Conservation (phyloP, 1,140 invertebrate species). For the Adelges cooleyi region DNA sequence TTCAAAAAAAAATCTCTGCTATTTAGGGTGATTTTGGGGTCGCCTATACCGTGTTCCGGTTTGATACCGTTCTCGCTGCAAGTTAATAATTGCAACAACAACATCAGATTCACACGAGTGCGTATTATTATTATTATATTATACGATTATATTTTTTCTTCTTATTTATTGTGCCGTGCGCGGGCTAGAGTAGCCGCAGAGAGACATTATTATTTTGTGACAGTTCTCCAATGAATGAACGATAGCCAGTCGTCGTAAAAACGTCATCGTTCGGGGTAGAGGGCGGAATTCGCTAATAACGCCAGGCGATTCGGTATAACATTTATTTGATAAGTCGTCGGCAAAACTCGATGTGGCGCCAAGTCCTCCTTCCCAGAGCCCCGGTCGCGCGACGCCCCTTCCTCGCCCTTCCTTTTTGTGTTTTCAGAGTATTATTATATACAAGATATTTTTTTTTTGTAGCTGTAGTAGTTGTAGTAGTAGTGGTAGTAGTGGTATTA, state of each 20-base stretch:
- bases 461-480: no score
- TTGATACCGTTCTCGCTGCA: no score
- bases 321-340: slow-evolving; percentile 28
- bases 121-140: no score
- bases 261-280: slow-evolving; percentile 13
- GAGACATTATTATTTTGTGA: background rate
- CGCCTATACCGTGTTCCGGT: no score
- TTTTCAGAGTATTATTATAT: background rate
- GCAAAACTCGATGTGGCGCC: slow-evolving; percentile 15
- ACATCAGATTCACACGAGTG: no score
- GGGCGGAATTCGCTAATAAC: slow-evolving; percentile 23
- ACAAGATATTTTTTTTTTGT: background rate
- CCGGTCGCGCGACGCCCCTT: background rate
- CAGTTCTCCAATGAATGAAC: slow-evolving; percentile 9
- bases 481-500: no score
- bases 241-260: slow-evolving; percentile 21
- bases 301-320: slow-evolving; percentile 15
- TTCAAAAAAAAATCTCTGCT: no score
- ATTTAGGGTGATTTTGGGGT: no score
- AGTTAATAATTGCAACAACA: no score
- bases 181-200: background rate
- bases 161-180: no score
- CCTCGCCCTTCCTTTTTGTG: background rate
- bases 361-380: background rate
- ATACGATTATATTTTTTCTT: no score